Conservation (phyloP, 2,888 invertebrate species). For the Drosophila infuscata region DNA sequence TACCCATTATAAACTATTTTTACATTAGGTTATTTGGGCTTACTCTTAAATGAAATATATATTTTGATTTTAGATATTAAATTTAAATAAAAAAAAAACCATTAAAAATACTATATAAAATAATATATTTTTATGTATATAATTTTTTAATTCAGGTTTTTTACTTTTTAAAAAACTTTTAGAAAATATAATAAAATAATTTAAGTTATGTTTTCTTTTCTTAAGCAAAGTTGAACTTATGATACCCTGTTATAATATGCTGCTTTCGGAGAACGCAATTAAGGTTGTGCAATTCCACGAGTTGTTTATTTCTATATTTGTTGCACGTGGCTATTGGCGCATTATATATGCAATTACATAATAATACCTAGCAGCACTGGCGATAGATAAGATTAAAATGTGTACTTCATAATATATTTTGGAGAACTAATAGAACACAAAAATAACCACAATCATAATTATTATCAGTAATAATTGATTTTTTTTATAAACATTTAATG, state of each 20-base stretch:
- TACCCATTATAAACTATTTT: not conserved
- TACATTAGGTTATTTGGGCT: not conserved
- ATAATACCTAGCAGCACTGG: slow-evolving; percentile 7
- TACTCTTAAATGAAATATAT: not conserved
- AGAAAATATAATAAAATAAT: not conserved
- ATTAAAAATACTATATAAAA: no score
- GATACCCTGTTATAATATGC: not conserved
- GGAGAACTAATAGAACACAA: not conserved
- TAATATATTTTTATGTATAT: no score
- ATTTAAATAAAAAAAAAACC: not conserved
- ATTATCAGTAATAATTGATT: not conserved
- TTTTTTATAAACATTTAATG: not conserved
- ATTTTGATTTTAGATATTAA: not conserved
- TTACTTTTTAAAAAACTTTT: no score
- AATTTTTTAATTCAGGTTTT: not conserved
- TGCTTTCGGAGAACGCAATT: slow-evolving; percentile 20
- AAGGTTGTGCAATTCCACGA: slow-evolving; percentile 40
- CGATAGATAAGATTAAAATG: slow-evolving; percentile 35
- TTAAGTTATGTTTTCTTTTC: not conserved
- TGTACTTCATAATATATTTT: not conserved
- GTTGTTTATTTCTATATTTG: slow-evolving; percentile 6
- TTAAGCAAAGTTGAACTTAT: not conserved
- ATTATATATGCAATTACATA: slow-evolving; percentile 31
- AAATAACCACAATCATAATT: slow-evolving; percentile 2
- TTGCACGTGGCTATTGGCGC: slow-evolving; percentile 27